These are phyloP conservation scores for Drosophila macrothrix DNA, from an alignment of 2,888 invertebrate genomes.

Conservation along the genomic window DNA sequence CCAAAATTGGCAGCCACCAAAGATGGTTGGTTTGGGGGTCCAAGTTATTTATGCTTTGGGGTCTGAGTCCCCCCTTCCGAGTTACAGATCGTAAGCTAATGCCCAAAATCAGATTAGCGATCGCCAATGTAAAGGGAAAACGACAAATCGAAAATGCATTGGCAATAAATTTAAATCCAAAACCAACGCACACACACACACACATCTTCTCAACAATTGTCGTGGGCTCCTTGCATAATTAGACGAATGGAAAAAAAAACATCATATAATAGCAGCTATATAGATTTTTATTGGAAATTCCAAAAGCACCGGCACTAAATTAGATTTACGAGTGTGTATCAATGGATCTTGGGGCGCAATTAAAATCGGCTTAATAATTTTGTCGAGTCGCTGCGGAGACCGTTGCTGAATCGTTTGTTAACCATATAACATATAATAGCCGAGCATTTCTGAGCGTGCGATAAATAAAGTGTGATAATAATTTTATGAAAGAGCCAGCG, in stretches of 20 bases:
- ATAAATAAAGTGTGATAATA: constrained; percentile 81
- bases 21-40: constrained; percentile 35
- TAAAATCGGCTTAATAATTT: constrained; percentile 82
- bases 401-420: constrained; percentile 1
- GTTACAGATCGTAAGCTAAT: constrained; percentile 32
- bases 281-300: constrained; percentile 23
- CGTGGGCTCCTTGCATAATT: constrained; percentile 72
- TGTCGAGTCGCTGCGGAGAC: constrained; percentile 31
- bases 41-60: constrained; percentile 44
- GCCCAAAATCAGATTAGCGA: constrained; percentile 49
- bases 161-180: constrained; percentile 73
- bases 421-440: constrained; percentile 31
- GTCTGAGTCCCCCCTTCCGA: neutral
- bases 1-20: constrained; percentile 64
- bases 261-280: constrained; percentile 4
- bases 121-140: constrained; percentile 34
- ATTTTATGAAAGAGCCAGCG: constrained; percentile 72
- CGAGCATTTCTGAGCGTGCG: constrained; percentile 27
- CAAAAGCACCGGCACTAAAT: constrained; percentile 69
- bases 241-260: constrained; percentile 28
- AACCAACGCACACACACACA: constrained; percentile 23
- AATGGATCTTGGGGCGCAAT: constrained; percentile 76
- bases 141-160: constrained; percentile 63
- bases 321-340: constrained; percentile 81
- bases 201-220: constrained; percentile 44